These are phyloP conservation scores for Poecilia latipinna DNA, from an alignment of 2,113 vertebrate species.

Conservation along the genomic window DNA sequence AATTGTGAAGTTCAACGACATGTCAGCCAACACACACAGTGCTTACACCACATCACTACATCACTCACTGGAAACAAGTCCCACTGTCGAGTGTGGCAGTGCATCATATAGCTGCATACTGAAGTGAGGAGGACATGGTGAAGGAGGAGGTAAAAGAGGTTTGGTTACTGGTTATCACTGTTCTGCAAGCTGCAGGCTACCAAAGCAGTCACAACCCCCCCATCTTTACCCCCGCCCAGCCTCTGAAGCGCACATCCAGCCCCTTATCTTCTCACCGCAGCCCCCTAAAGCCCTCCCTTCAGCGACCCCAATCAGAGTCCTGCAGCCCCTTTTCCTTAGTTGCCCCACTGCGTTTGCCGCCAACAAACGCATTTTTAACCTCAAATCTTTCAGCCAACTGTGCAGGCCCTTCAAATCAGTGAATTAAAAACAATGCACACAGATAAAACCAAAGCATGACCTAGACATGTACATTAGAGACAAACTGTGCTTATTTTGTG, in stretches of 20 bases:
- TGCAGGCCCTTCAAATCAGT: conserved; percentile 17
- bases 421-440: conserved; percentile 19
- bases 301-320: conserved; percentile 64
- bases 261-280: conserved; percentile 74
- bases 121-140: conserved; percentile 30
- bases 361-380: conserved; percentile 46
- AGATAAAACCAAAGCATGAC: conserved; percentile 19
- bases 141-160: conserved; percentile 48
- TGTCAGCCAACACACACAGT: conserved; percentile 9
- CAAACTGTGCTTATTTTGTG: neutral
- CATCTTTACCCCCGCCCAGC: conserved; percentile 22
- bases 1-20: conserved; percentile 17
- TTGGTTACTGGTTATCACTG: conserved; percentile 68
- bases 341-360: conserved; percentile 45
- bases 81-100: conserved; percentile 39
- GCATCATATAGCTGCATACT: conserved; percentile 33
- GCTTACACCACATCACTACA: conserved; percentile 24
- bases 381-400: conserved; percentile 50
- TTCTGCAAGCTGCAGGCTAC: conserved; percentile 65
- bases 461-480: conserved; percentile 5
- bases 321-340: conserved; percentile 45
- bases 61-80: conserved; percentile 44
- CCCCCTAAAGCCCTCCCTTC: conserved; percentile 70
- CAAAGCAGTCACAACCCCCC: conserved; percentile 45
- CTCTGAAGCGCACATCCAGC: conserved; percentile 61